Evolutionary conservation across 2,888 invertebrate genomes (phyloP), one percentile per base, ranked within the genome.

Genomic region (Rhamnusium bicolor): DNA sequence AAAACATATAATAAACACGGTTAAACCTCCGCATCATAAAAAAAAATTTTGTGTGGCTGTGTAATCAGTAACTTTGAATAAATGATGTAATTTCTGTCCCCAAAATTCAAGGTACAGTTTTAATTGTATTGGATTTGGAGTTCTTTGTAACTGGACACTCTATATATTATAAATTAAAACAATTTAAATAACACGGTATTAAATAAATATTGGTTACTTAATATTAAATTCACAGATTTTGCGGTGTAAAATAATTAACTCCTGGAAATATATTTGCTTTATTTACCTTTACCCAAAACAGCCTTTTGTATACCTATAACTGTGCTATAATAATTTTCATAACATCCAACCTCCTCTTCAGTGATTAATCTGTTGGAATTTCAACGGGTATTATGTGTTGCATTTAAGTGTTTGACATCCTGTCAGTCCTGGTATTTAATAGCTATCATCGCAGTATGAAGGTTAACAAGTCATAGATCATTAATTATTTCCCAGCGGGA

Each of bases 311-410:
- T n/a, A 40, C 12, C 40, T n/a, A n/a, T n/a, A n/a, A n/a, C 40
- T n/a, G n/a, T n/a, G 10, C 32, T 32, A 2, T 32, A 32, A 32
- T 32, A 40, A 40, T n/a, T 40, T 40, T n/a, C n/a, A 4, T 40
- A 40, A 19, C 4, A 53, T 53, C 12, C 12, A 53, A 21, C 19
- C n/a, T 53, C 53, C 10, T 19, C 53, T 53, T 53, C 53, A 21
- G 53, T 53, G 53, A 53, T 53, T 53, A 53, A 53, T 53, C 21
- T 53, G 12, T 21, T n/a, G 53, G 53, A 53, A 53, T 21, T 53
- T 53, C 19, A 24, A 53, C 24, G 53, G 53, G 53, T 53, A 53
- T 53, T 53, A 24, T 53, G n/a, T 12, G 21, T 21, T 53, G 24
- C 53, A 53, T 40, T 19, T 21, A n/a, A n/a, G 21, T 21, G 53